A percentile compares a stretch with the other conserved stretches of the same genome.
Evolutionary conservation across 2,888 invertebrate species (phyloP).

Genomic region (Helobdella robusta): DNA sequence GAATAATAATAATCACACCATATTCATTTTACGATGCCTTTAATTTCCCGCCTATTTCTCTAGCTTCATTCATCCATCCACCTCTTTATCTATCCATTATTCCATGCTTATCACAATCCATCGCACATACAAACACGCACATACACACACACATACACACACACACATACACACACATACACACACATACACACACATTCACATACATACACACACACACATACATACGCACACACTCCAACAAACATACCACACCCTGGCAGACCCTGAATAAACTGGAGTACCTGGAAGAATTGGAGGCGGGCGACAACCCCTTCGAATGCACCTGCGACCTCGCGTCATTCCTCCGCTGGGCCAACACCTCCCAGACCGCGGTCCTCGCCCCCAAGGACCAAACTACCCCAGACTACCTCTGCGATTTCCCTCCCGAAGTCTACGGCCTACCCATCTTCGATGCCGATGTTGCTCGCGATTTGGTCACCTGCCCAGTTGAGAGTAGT

Average conservation of each 20-base stretch:
- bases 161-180: constrained; percentile 13
- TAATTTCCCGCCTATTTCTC: background rate
- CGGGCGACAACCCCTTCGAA: constrained; percentile 33
- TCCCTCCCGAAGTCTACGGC: constrained; percentile 28
- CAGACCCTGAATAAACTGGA: constrained; percentile 28
- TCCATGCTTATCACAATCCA: constrained; percentile 6
- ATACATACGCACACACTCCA: no score
- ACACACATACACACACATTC: constrained; percentile 14
- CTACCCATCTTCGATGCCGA: constrained; percentile 24
- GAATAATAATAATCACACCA: no score
- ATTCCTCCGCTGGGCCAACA: constrained; percentile 34
- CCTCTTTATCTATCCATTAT: background rate
- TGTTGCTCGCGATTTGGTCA: constrained; percentile 23
- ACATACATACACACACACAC: no score
- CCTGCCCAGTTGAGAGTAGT: constrained; percentile 1
- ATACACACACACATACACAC: background rate
- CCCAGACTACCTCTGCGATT: constrained; percentile 31
- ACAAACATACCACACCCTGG: background rate
- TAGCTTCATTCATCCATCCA: background rate
- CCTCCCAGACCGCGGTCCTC: constrained; percentile 31
- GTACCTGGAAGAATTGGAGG: constrained; percentile 34
- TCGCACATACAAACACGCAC: constrained; percentile 4
- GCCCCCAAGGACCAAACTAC: constrained; percentile 18
- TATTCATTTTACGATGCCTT: no score
- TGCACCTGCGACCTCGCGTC: constrained; percentile 33